Conservation (phyloP, 2,113 vertebrate genomes). For the Perca flavescens region DNA sequence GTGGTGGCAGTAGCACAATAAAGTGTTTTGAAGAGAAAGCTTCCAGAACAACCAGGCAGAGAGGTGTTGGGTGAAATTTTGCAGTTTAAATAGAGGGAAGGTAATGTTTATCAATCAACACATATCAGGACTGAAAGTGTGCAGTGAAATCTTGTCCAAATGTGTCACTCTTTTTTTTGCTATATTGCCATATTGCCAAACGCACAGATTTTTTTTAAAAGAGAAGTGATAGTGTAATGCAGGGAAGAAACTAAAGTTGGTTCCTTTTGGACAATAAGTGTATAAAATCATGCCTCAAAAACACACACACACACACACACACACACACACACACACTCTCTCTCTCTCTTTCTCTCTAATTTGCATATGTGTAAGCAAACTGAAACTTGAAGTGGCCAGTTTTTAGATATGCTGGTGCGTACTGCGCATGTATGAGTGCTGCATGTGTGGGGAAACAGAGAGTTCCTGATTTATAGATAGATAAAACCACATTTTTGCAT, state of each 20-base stretch:
- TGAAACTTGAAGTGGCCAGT: no score
- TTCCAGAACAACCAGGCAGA: background rate
- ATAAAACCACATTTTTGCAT: background rate
- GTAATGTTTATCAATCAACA: constrained; percentile 6
- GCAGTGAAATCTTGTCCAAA: background rate
- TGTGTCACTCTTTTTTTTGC: background rate
- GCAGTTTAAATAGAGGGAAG: background rate
- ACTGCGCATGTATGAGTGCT: no score
- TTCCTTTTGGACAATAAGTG: background rate
- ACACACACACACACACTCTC: no score
- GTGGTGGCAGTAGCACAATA: constrained; percentile 1
- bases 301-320: background rate
- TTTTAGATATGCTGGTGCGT: background rate
- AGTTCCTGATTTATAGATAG: no score
- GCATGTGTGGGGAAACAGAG: no score
- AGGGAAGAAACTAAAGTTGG: background rate
- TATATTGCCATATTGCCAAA: background rate
- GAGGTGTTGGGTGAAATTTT: constrained; percentile 12
- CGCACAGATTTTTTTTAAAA: background rate
- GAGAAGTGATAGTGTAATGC: background rate
- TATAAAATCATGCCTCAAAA: background rate
- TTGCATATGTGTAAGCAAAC: background rate
- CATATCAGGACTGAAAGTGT: background rate
- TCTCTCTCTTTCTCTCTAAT: background rate
- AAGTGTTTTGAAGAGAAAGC: constrained; percentile 1